A percentile compares a stretch with the other conserved stretches of the same genome.
Conservation (phyloP, 1,140 invertebrate genomes). For the Asobara japonica region DNA sequence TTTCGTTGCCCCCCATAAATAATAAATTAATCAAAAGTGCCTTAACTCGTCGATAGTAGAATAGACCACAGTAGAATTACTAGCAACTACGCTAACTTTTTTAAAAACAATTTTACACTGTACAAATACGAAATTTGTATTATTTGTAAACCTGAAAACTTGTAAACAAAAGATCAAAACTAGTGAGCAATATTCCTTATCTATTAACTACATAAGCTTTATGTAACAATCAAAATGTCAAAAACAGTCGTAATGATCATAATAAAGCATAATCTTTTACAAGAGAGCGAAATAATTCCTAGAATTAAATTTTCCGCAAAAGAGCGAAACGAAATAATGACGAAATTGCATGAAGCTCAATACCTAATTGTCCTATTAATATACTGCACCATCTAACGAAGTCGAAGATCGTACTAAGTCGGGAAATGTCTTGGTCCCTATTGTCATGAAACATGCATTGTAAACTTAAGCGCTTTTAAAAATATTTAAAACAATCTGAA, state of each 20-base stretch:
- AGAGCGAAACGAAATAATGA: too few relatives aligned
- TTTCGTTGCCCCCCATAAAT: too few relatives aligned
- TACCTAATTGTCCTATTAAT: too few relatives aligned
- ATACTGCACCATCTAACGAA: too few relatives aligned
- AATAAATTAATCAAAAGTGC: background rate
- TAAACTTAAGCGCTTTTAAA: too few relatives aligned
- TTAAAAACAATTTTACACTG: background rate
- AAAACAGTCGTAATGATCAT: background rate
- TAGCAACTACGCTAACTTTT: background rate
- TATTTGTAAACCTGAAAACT: background rate
- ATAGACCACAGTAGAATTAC: background rate
- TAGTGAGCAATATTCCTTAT: background rate
- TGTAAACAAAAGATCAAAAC: background rate
- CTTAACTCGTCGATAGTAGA: background rate
- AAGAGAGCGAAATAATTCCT: background rate
- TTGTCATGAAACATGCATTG: too few relatives aligned
- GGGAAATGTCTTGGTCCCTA: too few relatives aligned
- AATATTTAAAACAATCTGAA: too few relatives aligned
- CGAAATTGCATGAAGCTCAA: too few relatives aligned
- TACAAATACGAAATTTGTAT: background rate
- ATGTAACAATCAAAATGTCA: background rate
- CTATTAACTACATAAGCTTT: background rate
- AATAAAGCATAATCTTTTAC: background rate
- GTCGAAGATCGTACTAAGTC: too few relatives aligned
- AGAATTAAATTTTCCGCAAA: too few relatives aligned